Evolutionary conservation across 2,797 vertebrate genomes (phyloP).

Genomic region (Graptemys geographica): DNA sequence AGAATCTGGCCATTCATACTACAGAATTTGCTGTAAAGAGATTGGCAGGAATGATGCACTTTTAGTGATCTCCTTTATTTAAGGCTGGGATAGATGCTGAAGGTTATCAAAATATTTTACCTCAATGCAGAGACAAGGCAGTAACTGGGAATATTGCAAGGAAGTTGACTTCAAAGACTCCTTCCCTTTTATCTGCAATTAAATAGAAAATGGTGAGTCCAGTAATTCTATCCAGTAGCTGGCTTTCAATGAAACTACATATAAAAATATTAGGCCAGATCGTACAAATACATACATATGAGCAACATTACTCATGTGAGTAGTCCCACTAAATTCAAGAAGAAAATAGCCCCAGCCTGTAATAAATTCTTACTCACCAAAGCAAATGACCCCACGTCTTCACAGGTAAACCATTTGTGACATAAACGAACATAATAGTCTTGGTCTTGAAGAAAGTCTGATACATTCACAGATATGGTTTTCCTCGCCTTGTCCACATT

Average conservation of each 20-base stretch:
- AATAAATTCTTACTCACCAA: conserved; percentile 80
- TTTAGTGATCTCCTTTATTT: neutral
- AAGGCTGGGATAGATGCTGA: neutral
- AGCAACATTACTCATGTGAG: neutral
- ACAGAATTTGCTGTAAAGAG: neutral
- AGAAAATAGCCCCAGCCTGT: neutral
- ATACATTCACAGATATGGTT: conserved; percentile 82
- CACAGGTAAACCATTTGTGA: conserved; percentile 84
- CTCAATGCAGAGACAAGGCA: conserved; percentile 92
- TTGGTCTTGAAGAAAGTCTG: conserved; percentile 75
- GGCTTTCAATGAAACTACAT: neutral
- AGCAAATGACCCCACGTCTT: conserved; percentile 74
- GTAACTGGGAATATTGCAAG: conserved; percentile 77
- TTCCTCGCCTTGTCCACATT: conserved; percentile 79
- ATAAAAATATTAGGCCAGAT: neutral
- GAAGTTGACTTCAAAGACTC: conserved; percentile 73
- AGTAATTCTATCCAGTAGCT: neutral
- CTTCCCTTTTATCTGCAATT: conserved; percentile 86
- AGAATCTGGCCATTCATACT: neutral
- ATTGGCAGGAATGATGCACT: neutral
- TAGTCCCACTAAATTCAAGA: neutral
- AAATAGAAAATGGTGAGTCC: conserved; percentile 17
- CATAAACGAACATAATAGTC: conserved; percentile 90
- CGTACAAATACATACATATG: neutral
- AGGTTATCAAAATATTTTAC: conserved; percentile 74